Evolutionary conservation across 1,140 invertebrate species (phyloP).

Genomic region (Diabrotica virgifera): DNA sequence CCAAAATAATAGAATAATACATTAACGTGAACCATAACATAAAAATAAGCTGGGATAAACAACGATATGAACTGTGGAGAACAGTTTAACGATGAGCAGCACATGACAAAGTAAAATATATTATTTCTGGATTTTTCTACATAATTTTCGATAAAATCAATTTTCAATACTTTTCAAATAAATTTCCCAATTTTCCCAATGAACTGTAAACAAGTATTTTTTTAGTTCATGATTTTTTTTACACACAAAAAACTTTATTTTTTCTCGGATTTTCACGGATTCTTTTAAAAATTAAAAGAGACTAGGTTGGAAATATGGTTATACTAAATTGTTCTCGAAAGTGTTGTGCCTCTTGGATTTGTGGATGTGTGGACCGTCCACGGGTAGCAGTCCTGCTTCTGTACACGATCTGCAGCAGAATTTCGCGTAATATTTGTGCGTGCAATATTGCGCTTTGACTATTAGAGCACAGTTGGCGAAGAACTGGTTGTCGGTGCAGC

Average conservation of each 20-base stretch:
- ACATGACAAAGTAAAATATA: too few relatives aligned
- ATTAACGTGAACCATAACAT: too few relatives aligned
- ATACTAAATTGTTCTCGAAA: slow-evolving; percentile 35
- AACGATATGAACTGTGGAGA: too few relatives aligned
- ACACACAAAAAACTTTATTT: background rate
- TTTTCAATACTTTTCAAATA: too few relatives aligned
- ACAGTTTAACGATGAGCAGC: too few relatives aligned
- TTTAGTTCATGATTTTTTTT: too few relatives aligned
- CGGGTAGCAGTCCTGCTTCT: slow-evolving; percentile 60
- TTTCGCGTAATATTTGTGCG: slow-evolving; percentile 82
- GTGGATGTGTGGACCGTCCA: slow-evolving; percentile 27
- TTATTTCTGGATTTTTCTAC: too few relatives aligned
- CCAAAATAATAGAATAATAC: too few relatives aligned
- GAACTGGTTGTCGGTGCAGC: slow-evolving; percentile 82
- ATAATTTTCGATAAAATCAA: too few relatives aligned
- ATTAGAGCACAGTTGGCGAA: slow-evolving; percentile 88
- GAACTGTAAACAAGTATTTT: too few relatives aligned
- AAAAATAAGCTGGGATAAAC: too few relatives aligned
- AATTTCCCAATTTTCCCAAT: too few relatives aligned
- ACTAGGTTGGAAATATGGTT: slow-evolving; percentile 28
- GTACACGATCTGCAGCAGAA: slow-evolving; percentile 93
- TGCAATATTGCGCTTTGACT: slow-evolving; percentile 76
- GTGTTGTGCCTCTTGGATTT: slow-evolving; percentile 27
- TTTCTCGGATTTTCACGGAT: slow-evolving; percentile 3
- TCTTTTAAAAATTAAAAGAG: slow-evolving; percentile 20